Conservation (phyloP, 1,140 invertebrate genomes). For the Ganaspis sp. region DNA sequence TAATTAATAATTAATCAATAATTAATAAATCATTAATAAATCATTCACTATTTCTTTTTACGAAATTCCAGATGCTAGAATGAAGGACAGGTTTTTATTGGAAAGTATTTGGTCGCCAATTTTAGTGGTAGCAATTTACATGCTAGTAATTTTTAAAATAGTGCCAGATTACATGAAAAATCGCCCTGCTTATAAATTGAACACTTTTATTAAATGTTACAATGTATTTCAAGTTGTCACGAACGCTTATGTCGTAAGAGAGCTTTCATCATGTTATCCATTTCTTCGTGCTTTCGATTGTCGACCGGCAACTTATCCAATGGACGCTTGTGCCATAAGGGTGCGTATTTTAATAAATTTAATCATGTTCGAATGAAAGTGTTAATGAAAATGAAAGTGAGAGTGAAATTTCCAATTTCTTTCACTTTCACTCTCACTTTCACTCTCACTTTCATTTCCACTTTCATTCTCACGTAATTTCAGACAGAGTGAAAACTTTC, state of each 20-base stretch:
- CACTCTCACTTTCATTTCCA: too few relatives aligned
- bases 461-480: too few relatives aligned
- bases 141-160: conserved; percentile 72
- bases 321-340: neutral
- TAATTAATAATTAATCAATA: too few relatives aligned
- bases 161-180: conserved; percentile 80
- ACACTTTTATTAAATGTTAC: conserved; percentile 50
- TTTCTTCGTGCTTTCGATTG: conserved; percentile 55
- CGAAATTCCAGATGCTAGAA: conserved; percentile 54
- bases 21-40: too few relatives aligned
- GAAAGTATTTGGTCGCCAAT: conserved; percentile 73
- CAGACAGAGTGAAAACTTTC: too few relatives aligned
- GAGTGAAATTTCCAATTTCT: too few relatives aligned
- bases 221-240: conserved; percentile 76
- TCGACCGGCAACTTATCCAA: conserved; percentile 45
- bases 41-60: too few relatives aligned
- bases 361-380: too few relatives aligned
- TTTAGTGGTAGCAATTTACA: conserved; percentile 72
- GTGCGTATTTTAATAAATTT: neutral
- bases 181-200: conserved; percentile 78
- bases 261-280: conserved; percentile 56
- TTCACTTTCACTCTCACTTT: too few relatives aligned
- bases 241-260: conserved; percentile 74
- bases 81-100: conserved; percentile 78
- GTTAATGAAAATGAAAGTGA: too few relatives aligned